A percentile compares a stretch with the other conserved stretches of the same genome.
phyloP scores from a whole-genome alignment of 2,888 invertebrate species.

The Sthenelais limicola region DNA sequence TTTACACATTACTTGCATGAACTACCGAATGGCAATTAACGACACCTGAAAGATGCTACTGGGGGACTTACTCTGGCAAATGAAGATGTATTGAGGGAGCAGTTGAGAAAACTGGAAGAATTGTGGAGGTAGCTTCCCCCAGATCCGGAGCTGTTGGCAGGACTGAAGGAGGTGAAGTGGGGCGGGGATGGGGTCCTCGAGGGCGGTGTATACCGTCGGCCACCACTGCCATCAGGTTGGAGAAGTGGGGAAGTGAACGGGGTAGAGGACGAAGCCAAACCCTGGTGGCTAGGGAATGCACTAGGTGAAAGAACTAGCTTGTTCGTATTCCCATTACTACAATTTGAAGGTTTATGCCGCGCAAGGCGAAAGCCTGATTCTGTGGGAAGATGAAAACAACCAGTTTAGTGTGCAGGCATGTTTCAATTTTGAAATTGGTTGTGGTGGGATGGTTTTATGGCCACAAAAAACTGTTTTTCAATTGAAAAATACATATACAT shows the following conservation, averaged over 20 bases:
- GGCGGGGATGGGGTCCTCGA: conserved; percentile 29
- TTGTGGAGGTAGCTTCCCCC: conserved; percentile 32
- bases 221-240: background rate
- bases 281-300: conserved; percentile 11
- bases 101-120: conserved; percentile 28
- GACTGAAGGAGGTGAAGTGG: background rate
- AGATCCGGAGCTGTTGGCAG: background rate
- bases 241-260: conserved; percentile 1
- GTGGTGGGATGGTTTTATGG: too few species aligned
- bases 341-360: too few species aligned
- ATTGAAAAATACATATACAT: too few species aligned
- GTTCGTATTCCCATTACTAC: too few species aligned
- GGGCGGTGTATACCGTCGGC: conserved; percentile 15
- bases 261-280: conserved; percentile 2
- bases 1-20: too few species aligned
- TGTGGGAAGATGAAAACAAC: too few species aligned
- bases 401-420: too few species aligned
- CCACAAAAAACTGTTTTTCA: too few species aligned
- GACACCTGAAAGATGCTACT: background rate
- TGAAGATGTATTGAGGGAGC: conserved; percentile 11
- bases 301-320: conserved; percentile 36
- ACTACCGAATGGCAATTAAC: too few species aligned
- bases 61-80: conserved; percentile 32
- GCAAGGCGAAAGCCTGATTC: too few species aligned
- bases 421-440: too few species aligned